These are phyloP conservation scores for Ornithorhynchus anatinus DNA, from an alignment of 2,113 vertebrate species.

Conservation along the genomic window DNA sequence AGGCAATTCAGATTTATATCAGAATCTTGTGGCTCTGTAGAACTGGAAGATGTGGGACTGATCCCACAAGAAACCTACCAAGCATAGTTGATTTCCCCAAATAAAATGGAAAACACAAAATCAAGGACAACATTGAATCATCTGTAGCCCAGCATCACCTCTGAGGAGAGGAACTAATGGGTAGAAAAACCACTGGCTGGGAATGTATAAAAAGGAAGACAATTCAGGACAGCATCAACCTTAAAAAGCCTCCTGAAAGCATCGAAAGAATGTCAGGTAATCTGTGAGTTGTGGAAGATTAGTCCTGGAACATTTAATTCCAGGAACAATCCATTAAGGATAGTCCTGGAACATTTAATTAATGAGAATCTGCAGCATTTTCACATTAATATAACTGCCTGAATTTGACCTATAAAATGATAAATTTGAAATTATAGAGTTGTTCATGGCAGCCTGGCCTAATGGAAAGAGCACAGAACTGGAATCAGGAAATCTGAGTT, in stretches of 20 bases:
- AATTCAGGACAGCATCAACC: not conserved
- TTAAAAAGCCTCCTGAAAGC: constrained; percentile 1
- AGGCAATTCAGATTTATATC: no score
- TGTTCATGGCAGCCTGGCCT: not conserved
- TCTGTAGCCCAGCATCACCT: not conserved
- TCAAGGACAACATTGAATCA: not conserved
- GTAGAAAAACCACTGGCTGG: not conserved
- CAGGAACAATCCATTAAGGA: no score
- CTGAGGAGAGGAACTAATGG: not conserved
- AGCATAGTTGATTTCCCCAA: not conserved
- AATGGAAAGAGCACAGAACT: no score
- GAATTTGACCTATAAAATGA: not conserved
- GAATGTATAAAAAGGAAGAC: not conserved
- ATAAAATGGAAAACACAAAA: not conserved
- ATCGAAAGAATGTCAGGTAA: not conserved
- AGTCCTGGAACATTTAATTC: no score
- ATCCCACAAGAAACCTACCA: not conserved
- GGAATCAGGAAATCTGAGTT: no score
- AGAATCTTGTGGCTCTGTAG: no score
- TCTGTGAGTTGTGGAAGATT: not conserved
- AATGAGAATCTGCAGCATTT: not conserved
- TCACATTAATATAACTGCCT: not conserved
- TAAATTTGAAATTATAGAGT: not conserved
- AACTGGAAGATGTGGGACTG: no score
- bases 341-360: not conserved